Evolutionary conservation across 2,888 invertebrate genomes (phyloP), one percentile per base, ranked within the genome.

Genomic region (Siphlonurus alternatus): DNA sequence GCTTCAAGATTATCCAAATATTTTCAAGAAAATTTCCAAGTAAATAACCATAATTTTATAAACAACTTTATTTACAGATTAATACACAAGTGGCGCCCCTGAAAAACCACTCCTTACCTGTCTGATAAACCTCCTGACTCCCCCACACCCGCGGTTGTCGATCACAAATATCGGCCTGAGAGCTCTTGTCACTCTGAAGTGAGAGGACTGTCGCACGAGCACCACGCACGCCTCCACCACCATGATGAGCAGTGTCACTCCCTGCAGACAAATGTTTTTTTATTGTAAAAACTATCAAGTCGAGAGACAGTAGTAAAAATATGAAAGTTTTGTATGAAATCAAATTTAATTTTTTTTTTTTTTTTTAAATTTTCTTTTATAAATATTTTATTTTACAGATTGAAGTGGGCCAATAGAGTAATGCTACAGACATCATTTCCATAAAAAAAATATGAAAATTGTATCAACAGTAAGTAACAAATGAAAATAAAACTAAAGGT

Each of bases 91-190:
- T 15, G 15, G 53, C 15, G 53, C n/a, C n/a, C 15, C n/a, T 53
- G 15, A 20, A 20, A 20, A 5, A 20, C 7, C 10, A 18, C n/a
- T 19, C 5, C 18, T 62, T 68, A 71, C 71, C 65, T 72, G 69
- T 61, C 71, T 66, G 15, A 70, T 69, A 65, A 70, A 79, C 74
- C 80, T 74, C 64, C 80, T 70, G 15, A 92, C 89, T 1, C 89
- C 89, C 18, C 89, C 87, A 70, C 89, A 88, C 69, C 89, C 89
- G 70, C 88, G 81, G 56, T 91, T 91, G 76, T 93, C 92, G 61
- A 93, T 86, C 56, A 93, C 76, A 77, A 93, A 93, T 70, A 93
- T 87, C n/a, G 93, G 93, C 19, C 93, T 80, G 15, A 93, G 76
- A 2, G 92, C 89, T 66, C 93, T 78, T n/a, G 92, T 91, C 63